Evolutionary conservation across 2,113 vertebrate genomes (phyloP).

Genomic region (Bubo scandiacus): DNA sequence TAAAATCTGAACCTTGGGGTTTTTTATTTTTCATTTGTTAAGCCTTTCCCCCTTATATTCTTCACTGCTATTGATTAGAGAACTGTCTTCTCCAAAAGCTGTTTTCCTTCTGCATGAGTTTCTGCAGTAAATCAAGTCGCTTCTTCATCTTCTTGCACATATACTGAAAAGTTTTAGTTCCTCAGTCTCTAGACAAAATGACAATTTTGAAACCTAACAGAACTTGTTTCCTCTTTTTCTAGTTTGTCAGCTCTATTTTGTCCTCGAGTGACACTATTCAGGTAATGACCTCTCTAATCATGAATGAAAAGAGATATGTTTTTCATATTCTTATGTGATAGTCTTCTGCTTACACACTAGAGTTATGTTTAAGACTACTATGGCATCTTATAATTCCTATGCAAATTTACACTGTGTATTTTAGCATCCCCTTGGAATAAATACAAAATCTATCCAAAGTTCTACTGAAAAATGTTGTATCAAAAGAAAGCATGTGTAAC

Average conservation of each 20-base stretch:
- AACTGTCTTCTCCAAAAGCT: neutral
- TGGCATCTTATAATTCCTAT: neutral
- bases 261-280: neutral
- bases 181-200: neutral
- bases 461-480: neutral
- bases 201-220: neutral
- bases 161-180: neutral
- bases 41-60: neutral
- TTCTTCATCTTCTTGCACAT: neutral
- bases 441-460: neutral
- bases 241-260: neutral
- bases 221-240: neutral
- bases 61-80: neutral
- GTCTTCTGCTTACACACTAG: neutral
- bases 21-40: neutral
- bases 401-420: neutral
- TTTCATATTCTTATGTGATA: neutral
- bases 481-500: neutral
- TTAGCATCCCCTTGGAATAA: neutral
- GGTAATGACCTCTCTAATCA: neutral
- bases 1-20: rapidly evolving
- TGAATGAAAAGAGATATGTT: neutral
- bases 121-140: neutral
- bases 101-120: neutral
- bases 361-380: neutral